Conservation (phyloP, 2,113 vertebrate genomes). For the Melanotaenia duboulayi region DNA sequence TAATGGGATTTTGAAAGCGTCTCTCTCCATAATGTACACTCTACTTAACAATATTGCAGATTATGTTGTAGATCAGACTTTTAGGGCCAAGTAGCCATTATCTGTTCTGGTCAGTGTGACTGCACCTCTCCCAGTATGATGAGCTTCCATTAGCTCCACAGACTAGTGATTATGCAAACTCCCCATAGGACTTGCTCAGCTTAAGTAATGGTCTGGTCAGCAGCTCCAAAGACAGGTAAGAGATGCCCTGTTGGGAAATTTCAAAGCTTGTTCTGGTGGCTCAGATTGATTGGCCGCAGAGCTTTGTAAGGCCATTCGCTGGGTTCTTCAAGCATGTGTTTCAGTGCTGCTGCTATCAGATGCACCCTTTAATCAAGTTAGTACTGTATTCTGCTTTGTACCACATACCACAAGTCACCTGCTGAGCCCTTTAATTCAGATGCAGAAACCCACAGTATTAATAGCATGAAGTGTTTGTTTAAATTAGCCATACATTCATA, state of each 20-base stretch:
- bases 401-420: constrained; percentile 73
- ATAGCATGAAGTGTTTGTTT: constrained; percentile 51
- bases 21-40: constrained; percentile 83
- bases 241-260: constrained; percentile 65
- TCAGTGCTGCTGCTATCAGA: constrained; percentile 56
- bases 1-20: constrained; percentile 88
- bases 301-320: constrained; percentile 47
- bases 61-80: constrained; percentile 86
- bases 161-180: constrained; percentile 79
- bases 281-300: constrained; percentile 49
- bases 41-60: constrained; percentile 86
- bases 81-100: constrained; percentile 86
- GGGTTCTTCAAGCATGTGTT: constrained; percentile 35
- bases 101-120: constrained; percentile 80
- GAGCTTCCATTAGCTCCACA: constrained; percentile 83
- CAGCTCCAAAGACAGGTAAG: constrained; percentile 60
- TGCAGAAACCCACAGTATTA: constrained; percentile 45
- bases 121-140: constrained; percentile 77
- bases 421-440: constrained; percentile 38
- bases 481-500: constrained; percentile 26
- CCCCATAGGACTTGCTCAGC: constrained; percentile 74
- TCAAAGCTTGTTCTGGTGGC: constrained; percentile 65
- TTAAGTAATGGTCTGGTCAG: constrained; percentile 81
- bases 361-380: constrained; percentile 64
- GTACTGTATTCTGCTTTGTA: constrained; percentile 61